Base-by-base conservation (phyloP, 2,888 invertebrate genomes). In the Stenodera caucasica region DNA sequence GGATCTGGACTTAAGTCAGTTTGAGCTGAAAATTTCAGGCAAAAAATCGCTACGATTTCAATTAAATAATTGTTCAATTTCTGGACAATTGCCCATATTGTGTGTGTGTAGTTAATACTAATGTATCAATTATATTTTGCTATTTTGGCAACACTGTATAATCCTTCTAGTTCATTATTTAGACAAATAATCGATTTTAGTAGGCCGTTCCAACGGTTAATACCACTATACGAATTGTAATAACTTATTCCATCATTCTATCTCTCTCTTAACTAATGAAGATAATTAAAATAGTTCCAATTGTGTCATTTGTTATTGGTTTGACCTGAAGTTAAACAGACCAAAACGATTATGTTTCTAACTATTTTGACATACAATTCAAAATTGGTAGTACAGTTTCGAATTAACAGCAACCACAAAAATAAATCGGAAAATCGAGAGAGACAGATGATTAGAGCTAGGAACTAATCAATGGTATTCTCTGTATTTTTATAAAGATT, bases 241-340 rank as follows among this genome's bases (percentile, higher is more conserved):
- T 33, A 33, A 33, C 33, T 33, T 33, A 33, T 33, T 33, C 33
- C 11, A 5, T 12, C 0, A 2, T 18, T 40, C 37, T 40, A 15
- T 40, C 37, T 40, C 15, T 40, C 2, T 40, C 15, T 35, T 15
- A 40, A 40, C 58, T 66, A 67, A 67, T 67, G 60, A 58, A 63
- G 60, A 64, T 70, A 69, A 71, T 71, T 70, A 70, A 71, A 70
- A 68, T 64, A 64, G 64, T 63, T 70, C 67, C 66, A 61, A 69
- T 66, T 68, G 35, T 35, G 60, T 63, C 61, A 57, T 63, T 65
- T 58, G 67, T 68, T 68, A 67, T 67, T 63, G 64, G 65, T 56
- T 49, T 57, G 52, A 60, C 57, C 60, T 55, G 58, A 57, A 61
- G 58, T 57, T 56, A 55, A 52, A 56, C 54, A 55, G 59, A 55